Percentiles rank a stretch among this genome's conserved stretches.
phyloP scores from a whole-genome alignment of 2,113 vertebrate genomes.

The Amazona vittata region DNA sequence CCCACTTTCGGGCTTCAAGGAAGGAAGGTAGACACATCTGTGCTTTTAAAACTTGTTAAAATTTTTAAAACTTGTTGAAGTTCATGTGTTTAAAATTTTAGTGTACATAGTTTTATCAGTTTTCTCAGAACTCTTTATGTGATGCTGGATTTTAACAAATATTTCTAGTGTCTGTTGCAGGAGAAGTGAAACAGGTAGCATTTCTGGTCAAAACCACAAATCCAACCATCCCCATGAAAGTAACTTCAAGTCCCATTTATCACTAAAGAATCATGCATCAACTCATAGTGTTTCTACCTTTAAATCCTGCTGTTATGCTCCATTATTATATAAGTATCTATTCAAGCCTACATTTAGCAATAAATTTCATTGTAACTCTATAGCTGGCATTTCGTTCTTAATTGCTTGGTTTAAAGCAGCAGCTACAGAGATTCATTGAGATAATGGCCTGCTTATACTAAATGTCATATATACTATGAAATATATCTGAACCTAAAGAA shows the following conservation, averaged over 20 bases:
- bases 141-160: slow-evolving; percentile 39
- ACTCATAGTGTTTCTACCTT: not conserved
- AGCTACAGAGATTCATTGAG: not conserved
- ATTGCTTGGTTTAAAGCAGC: not conserved
- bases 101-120: not conserved
- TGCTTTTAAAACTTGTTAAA: slow-evolving; percentile 1
- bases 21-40: not conserved
- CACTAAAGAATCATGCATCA: not conserved
- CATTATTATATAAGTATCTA: not conserved
- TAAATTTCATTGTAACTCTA: not conserved
- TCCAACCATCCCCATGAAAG: not conserved
- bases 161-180: slow-evolving; percentile 2
- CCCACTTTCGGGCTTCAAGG: slow-evolving; percentile 25
- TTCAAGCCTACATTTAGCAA: not conserved
- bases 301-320: not conserved
- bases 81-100: slow-evolving; percentile 58
- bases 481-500: not conserved
- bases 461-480: not conserved
- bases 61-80: slow-evolving; percentile 36
- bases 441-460: not conserved
- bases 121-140: slow-evolving; percentile 35
- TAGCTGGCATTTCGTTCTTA: not conserved
- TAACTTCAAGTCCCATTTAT: not conserved
- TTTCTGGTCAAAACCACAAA: slow-evolving; percentile 16
- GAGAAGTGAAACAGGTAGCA: not conserved